Evolutionary conservation across 1,140 invertebrate species (phyloP), one percentile per base, ranked within the genome.

Genomic region (Patella vulgata): DNA sequence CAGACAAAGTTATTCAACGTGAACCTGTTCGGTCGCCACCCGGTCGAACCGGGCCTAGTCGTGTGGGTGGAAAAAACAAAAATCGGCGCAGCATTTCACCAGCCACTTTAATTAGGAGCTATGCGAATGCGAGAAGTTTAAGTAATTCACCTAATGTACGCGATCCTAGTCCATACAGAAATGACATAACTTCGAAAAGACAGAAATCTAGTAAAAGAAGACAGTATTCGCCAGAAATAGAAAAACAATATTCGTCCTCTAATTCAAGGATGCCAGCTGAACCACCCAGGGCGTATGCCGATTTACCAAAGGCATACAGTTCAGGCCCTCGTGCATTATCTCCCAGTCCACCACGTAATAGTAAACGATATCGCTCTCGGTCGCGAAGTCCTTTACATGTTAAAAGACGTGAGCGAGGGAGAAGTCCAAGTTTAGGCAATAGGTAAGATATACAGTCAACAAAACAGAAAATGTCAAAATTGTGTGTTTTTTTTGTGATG

Each of bases 31-130:
- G 60, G 31, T 44, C 57, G 11, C 17, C 62, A 59, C 58, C 60
- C 23, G 63, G 67, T 11, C 66, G 63, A 62, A 14, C 33, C 33
- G 6, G 6, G 14, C 6, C 14, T 36, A 8, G 6, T 8, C 33
- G 33, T 8, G 5, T 14, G 14, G 33, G 33, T 8, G 33, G 55
- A 6, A 58, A 64, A 48, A 59, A 69, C 14, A 30, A 31, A 14
- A 47, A 48, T 46, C 68, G 67, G 31, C 54, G 63, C 42, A 53
- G 57, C 47, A 64, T 65, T 30, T 80, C 80, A 5, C 80, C 80
- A 14, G 74, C 70, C 19, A 73, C 77, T 39, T 70, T 71, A 17
- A 65, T 77, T n/a, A 28, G 79, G 40, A 58, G 65, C 21, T 80
- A 81, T 55, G 50, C 67, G 23, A 67, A 69, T 54, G 71, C 70